Evolutionary conservation across 2,113 vertebrate genomes (phyloP).

Genomic region (Sceloporus tristichus): DNA sequence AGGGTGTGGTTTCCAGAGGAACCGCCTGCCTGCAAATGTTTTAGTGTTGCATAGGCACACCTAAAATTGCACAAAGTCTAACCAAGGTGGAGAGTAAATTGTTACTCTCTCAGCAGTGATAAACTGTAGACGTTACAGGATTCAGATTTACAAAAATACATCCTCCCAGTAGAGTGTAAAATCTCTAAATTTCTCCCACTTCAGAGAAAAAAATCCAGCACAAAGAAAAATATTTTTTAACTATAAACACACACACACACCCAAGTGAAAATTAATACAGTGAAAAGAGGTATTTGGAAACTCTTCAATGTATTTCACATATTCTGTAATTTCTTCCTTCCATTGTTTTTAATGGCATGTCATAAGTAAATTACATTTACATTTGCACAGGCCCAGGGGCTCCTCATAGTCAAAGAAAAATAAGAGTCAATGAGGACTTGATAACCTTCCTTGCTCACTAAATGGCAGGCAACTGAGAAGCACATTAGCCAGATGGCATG

Average conservation of each 20-base stretch:
- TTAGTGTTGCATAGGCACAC: no score
- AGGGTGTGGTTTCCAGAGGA: no score
- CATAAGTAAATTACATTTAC: constrained; percentile 33
- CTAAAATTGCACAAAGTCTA: neutral
- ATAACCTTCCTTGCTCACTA: constrained; percentile 27
- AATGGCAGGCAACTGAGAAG: constrained; percentile 45
- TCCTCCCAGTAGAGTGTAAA: neutral
- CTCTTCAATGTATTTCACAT: neutral
- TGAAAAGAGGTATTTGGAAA: neutral
- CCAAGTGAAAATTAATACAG: constrained; percentile 2
- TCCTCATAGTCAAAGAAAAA: constrained; percentile 7
- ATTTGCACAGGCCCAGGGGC: constrained; percentile 33
- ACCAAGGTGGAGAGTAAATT: neutral
- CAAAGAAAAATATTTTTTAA: neutral
- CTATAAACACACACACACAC: neutral
- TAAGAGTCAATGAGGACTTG: constrained; percentile 23
- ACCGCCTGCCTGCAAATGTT: no score
- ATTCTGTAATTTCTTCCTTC: constrained; percentile 22
- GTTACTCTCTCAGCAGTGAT: neutral
- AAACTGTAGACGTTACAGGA: neutral
- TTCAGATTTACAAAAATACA: constrained; percentile 18
- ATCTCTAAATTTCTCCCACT: neutral
- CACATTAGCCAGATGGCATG: constrained; percentile 32
- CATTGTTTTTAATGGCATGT: constrained; percentile 4
- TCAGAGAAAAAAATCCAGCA: neutral